phyloP scores from a whole-genome alignment of 2,888 invertebrate species.

The Tachina grossa region DNA sequence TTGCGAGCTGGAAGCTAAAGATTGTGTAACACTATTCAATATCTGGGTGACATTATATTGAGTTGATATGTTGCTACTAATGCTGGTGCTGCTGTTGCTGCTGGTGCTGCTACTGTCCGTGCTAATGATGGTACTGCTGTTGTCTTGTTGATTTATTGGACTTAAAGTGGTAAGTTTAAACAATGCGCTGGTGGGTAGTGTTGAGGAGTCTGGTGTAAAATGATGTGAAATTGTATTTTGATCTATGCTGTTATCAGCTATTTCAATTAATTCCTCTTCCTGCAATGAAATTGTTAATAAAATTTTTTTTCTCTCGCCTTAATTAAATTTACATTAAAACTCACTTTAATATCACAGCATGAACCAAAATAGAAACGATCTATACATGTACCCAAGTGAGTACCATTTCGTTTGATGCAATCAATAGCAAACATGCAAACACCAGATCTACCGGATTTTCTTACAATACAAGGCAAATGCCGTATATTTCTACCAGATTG shows the following conservation, averaged over 20 bases:
- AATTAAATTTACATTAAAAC: constrained; percentile 17
- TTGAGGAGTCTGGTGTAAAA: constrained; percentile 81
- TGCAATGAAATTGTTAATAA: constrained; percentile 47
- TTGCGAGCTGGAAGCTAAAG: constrained; percentile 24
- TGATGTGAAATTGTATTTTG: constrained; percentile 82
- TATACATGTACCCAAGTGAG: constrained; percentile 95
- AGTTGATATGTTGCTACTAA: background rate
- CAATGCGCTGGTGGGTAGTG: constrained; percentile 78
- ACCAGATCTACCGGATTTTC: constrained; percentile 90
- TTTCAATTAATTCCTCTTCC: constrained; percentile 79
- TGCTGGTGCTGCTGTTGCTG: constrained; percentile 64
- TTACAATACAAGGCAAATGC: constrained; percentile 93
- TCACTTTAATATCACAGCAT: constrained; percentile 90
- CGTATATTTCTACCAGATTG: constrained; percentile 93
- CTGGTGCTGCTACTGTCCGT: constrained; percentile 51
- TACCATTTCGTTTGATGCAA: constrained; percentile 94
- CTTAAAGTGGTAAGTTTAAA: constrained; percentile 79
- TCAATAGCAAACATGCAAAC: constrained; percentile 97
- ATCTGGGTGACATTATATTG: constrained; percentile 50
- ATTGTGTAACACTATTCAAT: constrained; percentile 51
- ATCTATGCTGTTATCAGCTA: constrained; percentile 83
- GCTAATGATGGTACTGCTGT: constrained; percentile 42
- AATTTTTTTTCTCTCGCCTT: background rate
- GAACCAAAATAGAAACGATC: constrained; percentile 97
- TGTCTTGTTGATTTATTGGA: constrained; percentile 53